These are phyloP conservation scores for Rotaria magnacalcarata DNA, from an alignment of 2,888 invertebrate genomes.

Conservation along the genomic window DNA sequence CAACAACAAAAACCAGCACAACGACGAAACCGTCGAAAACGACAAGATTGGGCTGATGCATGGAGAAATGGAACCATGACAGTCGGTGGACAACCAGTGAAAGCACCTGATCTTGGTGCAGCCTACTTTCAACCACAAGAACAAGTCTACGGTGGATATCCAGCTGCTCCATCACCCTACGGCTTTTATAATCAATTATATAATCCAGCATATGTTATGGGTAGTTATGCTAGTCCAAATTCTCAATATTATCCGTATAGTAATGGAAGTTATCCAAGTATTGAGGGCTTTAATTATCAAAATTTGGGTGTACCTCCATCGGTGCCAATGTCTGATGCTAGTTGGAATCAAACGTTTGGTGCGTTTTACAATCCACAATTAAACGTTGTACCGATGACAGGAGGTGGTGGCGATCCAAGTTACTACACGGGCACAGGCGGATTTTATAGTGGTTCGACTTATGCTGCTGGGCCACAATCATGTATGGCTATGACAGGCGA, in stretches of 20 bases:
- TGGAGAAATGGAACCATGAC: neutral
- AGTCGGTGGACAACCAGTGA: neutral
- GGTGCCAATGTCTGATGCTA: neutral
- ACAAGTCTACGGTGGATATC: conserved; percentile 23
- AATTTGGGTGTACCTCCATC: neutral
- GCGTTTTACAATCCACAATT: neutral
- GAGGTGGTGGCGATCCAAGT: neutral
- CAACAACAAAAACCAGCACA: neutral
- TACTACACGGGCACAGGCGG: neutral
- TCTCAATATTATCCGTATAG: neutral
- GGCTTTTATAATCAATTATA: neutral
- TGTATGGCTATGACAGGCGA: neutral
- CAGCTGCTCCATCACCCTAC: neutral
- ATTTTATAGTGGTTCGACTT: neutral
- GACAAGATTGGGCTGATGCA: conserved; percentile 1
- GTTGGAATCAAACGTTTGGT: neutral
- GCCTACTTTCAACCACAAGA: conserved; percentile 15
- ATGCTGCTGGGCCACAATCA: neutral
- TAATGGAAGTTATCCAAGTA: neutral
- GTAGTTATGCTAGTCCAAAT: neutral
- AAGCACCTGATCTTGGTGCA: conserved; percentile 14
- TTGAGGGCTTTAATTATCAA: neutral
- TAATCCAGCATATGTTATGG: conserved; percentile 20
- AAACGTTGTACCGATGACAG: neutral
- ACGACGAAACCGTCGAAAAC: neutral